Evolutionary conservation across 2,113 vertebrate genomes (phyloP), one percentile per base, ranked within the genome.

Genomic region (Phaethornis superciliosus): DNA sequence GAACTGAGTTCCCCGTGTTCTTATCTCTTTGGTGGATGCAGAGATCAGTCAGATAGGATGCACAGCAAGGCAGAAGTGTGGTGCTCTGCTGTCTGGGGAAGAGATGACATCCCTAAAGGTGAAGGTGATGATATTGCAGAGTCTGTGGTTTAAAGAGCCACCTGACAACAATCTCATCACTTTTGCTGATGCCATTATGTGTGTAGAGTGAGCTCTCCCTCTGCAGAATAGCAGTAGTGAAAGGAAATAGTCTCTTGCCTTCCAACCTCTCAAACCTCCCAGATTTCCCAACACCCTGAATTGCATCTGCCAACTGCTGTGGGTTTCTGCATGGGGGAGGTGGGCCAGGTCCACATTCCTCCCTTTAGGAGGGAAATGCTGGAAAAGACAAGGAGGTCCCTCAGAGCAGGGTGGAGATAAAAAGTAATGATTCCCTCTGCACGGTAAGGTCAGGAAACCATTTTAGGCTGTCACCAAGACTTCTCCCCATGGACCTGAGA

Each of bases 91-190:
- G 22, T 46, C 76, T 83, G 82, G 71, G 84, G 65, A 42, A 54
- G 82, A 74, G 82, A 63, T 81, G 81, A 28, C 88, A 84, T 22
- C 64, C 88, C 89, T 75, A 71, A 74, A 78, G 90, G 65, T 64
- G 78, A 89, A 80, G 81, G 49, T 40, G 83, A 92, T 76, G 87
- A 23, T 68, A 23, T 60, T 84, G 58, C 64, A 63, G 5, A 23
- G 82, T 28, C 81, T 93, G 88, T 72, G 91, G 82, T 81, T 93
- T 67, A 15, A 70, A 78, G 47, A 88, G 63, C 75, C 32, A 40
- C 56, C 70, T 46, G 52, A 88, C 82, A 93, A 74, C 28, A 27
- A 65, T 49, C 76, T 81, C 6, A 2, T 75, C 55, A 19, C 65
- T 86, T 86, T n/a, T 93, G 91, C 93, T 91, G 69, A 79, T 90